Percentiles rank a stretch among this genome's conserved stretches.
These are phyloP conservation scores for Sinohyriopsis cumingii DNA, from an alignment of 2,888 invertebrate genomes.

Conservation along the genomic window DNA sequence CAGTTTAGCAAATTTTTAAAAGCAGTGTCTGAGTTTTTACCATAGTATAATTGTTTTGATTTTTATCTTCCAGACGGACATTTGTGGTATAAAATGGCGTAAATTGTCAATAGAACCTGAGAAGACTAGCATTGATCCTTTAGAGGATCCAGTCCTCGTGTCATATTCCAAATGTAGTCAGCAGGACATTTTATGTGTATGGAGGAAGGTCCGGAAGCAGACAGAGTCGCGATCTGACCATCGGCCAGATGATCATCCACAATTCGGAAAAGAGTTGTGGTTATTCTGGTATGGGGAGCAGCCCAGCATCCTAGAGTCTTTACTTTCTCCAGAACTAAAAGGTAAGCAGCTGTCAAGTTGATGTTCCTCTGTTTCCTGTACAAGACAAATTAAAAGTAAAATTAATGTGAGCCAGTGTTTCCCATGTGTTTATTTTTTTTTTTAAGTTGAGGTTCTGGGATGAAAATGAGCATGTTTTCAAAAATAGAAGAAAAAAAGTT, in stretches of 20 bases:
- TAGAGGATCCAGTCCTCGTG: constrained; percentile 72
- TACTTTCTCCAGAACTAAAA: constrained; percentile 83
- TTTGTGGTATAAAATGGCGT: constrained; percentile 99
- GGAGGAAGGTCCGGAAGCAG: constrained; percentile 84
- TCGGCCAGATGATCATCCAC: constrained; percentile 52
- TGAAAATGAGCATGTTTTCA: too few relatives aligned
- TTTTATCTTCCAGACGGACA: constrained; percentile 88
- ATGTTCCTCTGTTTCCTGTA: too few relatives aligned
- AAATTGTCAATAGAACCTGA: constrained; percentile 74
- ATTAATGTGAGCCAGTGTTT: too few relatives aligned
- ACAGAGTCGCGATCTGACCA: constrained; percentile 35
- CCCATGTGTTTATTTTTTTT: too few relatives aligned
- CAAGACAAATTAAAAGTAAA: too few relatives aligned
- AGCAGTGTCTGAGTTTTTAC: too few relatives aligned
- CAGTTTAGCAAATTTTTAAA: too few relatives aligned
- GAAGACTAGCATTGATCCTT: constrained; percentile 47
- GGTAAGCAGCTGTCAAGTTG: constrained; percentile 77
- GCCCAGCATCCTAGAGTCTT: constrained; percentile 58
- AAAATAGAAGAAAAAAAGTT: too few relatives aligned
- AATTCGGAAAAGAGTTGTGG: constrained; percentile 90
- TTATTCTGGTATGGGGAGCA: constrained; percentile 99
- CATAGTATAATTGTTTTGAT: background rate
- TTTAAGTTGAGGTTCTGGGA: too few relatives aligned
- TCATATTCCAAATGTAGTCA: constrained; percentile 73
- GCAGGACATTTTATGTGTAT: constrained; percentile 97